Evolutionary conservation across 2,797 vertebrate genomes (phyloP), one percentile per base, ranked within the genome.

Genomic region (Poecilia gillii): DNA sequence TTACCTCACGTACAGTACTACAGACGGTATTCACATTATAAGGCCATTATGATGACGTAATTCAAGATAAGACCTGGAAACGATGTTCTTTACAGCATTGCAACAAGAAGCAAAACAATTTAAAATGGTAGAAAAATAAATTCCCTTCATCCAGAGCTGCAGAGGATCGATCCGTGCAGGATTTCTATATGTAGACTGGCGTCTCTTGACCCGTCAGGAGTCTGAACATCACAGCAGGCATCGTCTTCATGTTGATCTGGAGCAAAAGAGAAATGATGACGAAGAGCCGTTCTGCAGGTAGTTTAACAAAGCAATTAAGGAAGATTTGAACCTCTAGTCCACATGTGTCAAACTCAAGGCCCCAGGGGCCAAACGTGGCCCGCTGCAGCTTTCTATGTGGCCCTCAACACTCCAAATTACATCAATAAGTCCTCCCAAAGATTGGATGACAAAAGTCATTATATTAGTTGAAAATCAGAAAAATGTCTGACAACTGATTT

Each of bases 191-290:
- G 95, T 99, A 99, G 70, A 98, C 81, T 0, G 98, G 98, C 0
- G 97, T 98, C 95, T 99, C 98, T 82, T 99, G 98, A 80, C 98
- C 98, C 0, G 98, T 99, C 75, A 99, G 97, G 73, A 99, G 96
- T 90, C 98, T 94, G 95, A 99, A 99, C 98, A 99, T 99, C 87
- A 98, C 98, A 0, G 98, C 98, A 3, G 96, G 96, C 96, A 96
- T 96, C 18, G 96, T 96, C 92, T 96, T 96, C 96, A 96, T 96
- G 89, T 89, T 96, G 91, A 96, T 96, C 96, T 96, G 89, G 43
- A 62, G 39, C 51, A 94, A 85, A 80, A 74, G 46, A 85, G 49
- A 86, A 45, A 81, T 3, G 41, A 86, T 47, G 78, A 25, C 79
- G 33, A 1, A 3, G 20, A 11, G n/a, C 11, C 39, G 80, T 80